phyloP scores from a whole-genome alignment of 1,140 invertebrate genomes.

The Zaprionus gabonicus region DNA sequence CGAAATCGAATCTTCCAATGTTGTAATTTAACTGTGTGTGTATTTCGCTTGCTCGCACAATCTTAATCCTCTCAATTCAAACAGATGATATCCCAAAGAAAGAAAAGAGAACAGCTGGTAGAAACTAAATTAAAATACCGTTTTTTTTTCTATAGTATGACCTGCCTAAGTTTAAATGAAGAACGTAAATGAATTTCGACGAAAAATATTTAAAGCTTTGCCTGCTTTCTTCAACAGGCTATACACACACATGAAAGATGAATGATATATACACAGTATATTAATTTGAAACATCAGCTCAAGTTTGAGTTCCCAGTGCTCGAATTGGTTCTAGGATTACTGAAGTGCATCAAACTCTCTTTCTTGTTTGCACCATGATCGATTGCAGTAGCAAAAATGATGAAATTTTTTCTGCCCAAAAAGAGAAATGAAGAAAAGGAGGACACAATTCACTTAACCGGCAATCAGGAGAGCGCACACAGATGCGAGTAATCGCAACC shows the following conservation, averaged over 20 bases:
- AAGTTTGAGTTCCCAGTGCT: no score
- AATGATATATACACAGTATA: background rate
- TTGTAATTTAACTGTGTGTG: no score
- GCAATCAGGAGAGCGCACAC: background rate
- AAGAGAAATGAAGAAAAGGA: background rate
- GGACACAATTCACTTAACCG: constrained; percentile 16
- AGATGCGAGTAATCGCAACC: constrained; percentile 22
- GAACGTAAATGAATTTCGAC: constrained; percentile 10
- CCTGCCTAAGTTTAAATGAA: background rate
- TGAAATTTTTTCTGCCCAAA: background rate
- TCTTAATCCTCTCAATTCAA: no score
- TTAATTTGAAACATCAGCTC: background rate
- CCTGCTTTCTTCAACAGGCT: constrained; percentile 13
- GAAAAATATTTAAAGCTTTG: background rate
- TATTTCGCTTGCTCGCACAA: no score
- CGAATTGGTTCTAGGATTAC: no score
- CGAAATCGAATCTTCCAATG: no score
- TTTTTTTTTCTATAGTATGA: background rate
- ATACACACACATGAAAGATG: background rate
- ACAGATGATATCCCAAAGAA: background rate
- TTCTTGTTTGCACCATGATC: constrained; percentile 2
- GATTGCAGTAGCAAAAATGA: constrained; percentile 11
- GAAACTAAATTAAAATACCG: constrained; percentile 4
- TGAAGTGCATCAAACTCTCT: background rate
- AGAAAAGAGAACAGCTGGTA: background rate